A percentile compares a stretch with the other conserved stretches of the same genome.
These are phyloP conservation scores for Volucella inanis DNA, from an alignment of 2,888 invertebrate species.

Conservation along the genomic window DNA sequence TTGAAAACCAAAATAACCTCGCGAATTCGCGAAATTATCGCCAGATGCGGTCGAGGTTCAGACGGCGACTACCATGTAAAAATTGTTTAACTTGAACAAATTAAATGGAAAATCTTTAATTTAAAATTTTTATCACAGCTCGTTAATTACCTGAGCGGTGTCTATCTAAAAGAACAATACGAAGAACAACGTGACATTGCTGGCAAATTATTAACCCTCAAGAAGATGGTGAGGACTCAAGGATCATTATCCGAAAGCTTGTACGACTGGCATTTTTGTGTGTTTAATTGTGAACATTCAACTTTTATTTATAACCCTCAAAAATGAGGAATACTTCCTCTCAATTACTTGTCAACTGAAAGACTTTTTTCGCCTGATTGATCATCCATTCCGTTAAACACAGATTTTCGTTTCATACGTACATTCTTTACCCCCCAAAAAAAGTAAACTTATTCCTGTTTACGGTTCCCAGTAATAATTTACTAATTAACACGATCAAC, in stretches of 20 bases:
- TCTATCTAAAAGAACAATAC: conserved; percentile 93
- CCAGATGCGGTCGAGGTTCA: conserved; percentile 86
- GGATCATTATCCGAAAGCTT: conserved; percentile 92
- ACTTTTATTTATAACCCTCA: not conserved
- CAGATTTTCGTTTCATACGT: no score
- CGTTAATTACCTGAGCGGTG: conserved; percentile 89
- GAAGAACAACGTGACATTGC: conserved; percentile 93
- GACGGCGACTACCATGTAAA: conserved; percentile 92
- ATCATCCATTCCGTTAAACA: conserved; percentile 13
- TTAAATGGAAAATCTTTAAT: not conserved
- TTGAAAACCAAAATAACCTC: conserved; percentile 91
- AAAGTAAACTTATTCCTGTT: no score
- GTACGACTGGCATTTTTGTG: conserved; percentile 86
- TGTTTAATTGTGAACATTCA: conserved; percentile 77
- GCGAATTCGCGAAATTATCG: conserved; percentile 89
- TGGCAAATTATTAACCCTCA: conserved; percentile 90
- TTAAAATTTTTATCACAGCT: conserved; percentile 83
- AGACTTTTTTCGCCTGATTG: conserved; percentile 30
- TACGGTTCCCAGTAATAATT: no score
- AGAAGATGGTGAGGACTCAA: conserved; percentile 86
- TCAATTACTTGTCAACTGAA: conserved; percentile 26
- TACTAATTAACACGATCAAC: no score
- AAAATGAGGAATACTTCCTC: no score
- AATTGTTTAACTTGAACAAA: conserved; percentile 67
- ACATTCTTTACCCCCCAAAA: no score